Evolutionary conservation across 2,113 vertebrate genomes (phyloP).

Genomic region (Brevimyrus niger): DNA sequence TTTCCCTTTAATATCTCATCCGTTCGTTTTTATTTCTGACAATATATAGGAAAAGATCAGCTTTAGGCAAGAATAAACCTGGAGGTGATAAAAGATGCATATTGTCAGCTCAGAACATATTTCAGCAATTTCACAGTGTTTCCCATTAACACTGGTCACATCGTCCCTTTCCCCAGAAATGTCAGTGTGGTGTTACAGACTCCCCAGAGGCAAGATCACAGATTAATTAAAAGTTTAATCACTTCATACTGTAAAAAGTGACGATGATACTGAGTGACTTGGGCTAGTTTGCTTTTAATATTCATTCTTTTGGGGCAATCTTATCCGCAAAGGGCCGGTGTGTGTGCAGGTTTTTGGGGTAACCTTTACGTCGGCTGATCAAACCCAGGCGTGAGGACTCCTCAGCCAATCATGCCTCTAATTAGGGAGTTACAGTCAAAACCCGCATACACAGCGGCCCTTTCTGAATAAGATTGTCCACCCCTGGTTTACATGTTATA

Average conservation of each 20-base stretch:
- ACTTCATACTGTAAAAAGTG: conserved; percentile 51
- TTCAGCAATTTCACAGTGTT: conserved; percentile 28
- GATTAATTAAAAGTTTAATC: conserved; percentile 62
- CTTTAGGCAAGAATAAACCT: conserved; percentile 44
- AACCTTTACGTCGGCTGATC: no score
- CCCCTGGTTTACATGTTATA: not conserved
- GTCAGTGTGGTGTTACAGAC: conserved; percentile 57
- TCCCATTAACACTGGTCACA: conserved; percentile 33
- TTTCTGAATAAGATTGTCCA: no score
- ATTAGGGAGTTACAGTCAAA: no score
- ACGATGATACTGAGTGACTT: conserved; percentile 36
- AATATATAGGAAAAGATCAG: conserved; percentile 35
- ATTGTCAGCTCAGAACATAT: conserved; percentile 43
- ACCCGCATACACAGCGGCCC: no score
- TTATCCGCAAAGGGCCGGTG: no score
- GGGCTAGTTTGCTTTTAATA: conserved; percentile 48
- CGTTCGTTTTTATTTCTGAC: conserved; percentile 15
- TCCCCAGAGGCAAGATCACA: conserved; percentile 53
- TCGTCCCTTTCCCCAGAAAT: conserved; percentile 43
- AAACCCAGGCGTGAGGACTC: no score
- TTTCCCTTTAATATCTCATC: not conserved
- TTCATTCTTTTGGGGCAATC: not conserved
- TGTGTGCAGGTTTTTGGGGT: no score
- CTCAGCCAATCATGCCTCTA: no score
- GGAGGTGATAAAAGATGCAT: conserved; percentile 38